Conservation (phyloP, 2,797 vertebrate species). For the Paratrypauchen microcephalus region DNA sequence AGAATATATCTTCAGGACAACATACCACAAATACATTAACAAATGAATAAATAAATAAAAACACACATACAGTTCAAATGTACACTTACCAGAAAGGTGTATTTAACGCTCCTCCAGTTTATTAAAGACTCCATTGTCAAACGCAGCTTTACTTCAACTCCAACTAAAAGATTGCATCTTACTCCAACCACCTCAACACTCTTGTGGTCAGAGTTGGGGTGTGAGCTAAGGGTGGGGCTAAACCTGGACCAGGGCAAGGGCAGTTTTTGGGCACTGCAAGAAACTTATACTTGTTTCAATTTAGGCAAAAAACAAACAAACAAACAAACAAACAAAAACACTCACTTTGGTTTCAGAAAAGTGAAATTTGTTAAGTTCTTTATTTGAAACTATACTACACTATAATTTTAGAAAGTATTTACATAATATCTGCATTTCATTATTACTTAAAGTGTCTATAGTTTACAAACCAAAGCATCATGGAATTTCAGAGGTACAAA, state of each 20-base stretch:
- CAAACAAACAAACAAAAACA: too few relatives aligned
- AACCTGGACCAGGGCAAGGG: background rate
- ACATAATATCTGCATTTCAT: too few relatives aligned
- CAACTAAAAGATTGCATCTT: background rate
- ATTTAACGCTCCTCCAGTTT: slow-evolving; percentile 44
- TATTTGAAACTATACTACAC: too few relatives aligned
- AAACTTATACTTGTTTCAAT: too few relatives aligned
- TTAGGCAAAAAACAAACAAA: too few relatives aligned
- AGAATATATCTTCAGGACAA: slow-evolving; percentile 11
- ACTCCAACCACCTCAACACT: background rate
- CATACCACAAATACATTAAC: background rate
- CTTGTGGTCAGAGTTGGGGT: background rate
- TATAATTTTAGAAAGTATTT: too few relatives aligned
- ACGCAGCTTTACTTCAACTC: background rate
- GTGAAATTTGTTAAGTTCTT: too few relatives aligned
- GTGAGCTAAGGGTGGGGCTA: background rate
- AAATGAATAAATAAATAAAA: background rate
- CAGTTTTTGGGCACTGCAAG: background rate
- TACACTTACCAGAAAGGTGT: slow-evolving; percentile 67
- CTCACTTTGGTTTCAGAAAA: too few relatives aligned
- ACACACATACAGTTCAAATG: background rate
- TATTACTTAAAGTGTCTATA: too few relatives aligned
- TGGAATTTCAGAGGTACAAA: too few relatives aligned
- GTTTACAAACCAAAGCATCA: too few relatives aligned
- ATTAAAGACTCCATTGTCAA: slow-evolving; percentile 52